phyloP scores from a whole-genome alignment of 2,113 vertebrate genomes.

The Rhinolophus ferrumequinum region DNA sequence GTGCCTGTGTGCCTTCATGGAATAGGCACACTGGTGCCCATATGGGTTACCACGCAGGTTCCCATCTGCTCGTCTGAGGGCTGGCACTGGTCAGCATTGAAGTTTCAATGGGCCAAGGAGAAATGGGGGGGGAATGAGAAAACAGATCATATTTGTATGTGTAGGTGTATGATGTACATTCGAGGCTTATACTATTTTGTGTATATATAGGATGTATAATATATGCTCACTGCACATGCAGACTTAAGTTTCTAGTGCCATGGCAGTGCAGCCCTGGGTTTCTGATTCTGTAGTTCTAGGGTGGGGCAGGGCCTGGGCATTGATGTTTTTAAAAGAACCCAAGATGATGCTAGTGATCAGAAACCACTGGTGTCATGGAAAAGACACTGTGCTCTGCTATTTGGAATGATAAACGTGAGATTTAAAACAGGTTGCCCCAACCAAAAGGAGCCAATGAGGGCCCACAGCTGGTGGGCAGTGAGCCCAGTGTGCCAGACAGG shows the following conservation, averaged over 20 bases:
- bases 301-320: rapidly evolving
- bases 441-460: not conserved
- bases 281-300: rapidly evolving
- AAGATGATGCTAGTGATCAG: not conserved
- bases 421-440: not conserved
- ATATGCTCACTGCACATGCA: rapidly evolving
- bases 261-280: not conserved
- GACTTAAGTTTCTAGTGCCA: rapidly evolving
- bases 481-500: not conserved
- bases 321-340: not conserved
- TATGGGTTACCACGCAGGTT: rapidly evolving
- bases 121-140: rapidly evolving
- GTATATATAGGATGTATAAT: rapidly evolving
- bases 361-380: not conserved
- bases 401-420: not conserved
- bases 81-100: rapidly evolving
- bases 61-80: not conserved
- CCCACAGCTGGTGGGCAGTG: not conserved
- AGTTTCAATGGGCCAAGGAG: not conserved
- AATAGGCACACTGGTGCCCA: rapidly evolving
- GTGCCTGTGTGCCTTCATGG: not conserved
- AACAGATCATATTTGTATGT: rapidly evolving
- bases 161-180: rapidly evolving
- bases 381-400: not conserved
- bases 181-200: rapidly evolving